Evolutionary conservation across 2,113 vertebrate species (phyloP).

Genomic region (Montifringilla adamsi): DNA sequence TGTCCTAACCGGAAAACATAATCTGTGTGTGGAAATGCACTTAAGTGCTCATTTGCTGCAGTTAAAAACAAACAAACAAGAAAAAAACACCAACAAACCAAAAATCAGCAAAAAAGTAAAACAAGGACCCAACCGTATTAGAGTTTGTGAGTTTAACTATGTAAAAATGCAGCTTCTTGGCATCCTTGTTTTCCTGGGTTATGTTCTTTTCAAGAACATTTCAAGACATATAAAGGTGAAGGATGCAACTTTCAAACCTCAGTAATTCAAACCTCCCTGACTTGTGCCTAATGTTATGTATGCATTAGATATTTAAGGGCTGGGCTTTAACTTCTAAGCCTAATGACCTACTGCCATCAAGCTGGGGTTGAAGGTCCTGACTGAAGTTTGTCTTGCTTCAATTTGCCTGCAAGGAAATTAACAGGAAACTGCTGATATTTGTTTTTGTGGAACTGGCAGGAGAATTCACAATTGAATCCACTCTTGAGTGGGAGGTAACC

Average conservation of each 20-base stretch:
- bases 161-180: neutral
- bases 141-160: neutral
- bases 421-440: neutral
- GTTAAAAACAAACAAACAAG: neutral
- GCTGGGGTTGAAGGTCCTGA: neutral
- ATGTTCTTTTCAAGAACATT: neutral
- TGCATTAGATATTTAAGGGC: neutral
- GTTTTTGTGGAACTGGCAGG: neutral
- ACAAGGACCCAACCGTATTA: accelerated
- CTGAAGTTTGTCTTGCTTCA: neutral
- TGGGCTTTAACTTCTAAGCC: neutral
- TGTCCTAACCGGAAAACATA: neutral
- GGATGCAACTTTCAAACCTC: neutral
- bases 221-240: neutral
- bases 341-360: neutral
- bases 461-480: neutral
- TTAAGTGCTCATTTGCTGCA: neutral
- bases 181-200: neutral
- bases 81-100: neutral
- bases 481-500: neutral
- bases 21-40: neutral
- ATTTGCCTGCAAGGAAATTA: neutral
- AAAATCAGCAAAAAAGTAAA: neutral
- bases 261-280: neutral
- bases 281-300: neutral